Evolutionary conservation across 2,888 invertebrate species (phyloP).

Genomic region (Dolichomitus sp.): DNA sequence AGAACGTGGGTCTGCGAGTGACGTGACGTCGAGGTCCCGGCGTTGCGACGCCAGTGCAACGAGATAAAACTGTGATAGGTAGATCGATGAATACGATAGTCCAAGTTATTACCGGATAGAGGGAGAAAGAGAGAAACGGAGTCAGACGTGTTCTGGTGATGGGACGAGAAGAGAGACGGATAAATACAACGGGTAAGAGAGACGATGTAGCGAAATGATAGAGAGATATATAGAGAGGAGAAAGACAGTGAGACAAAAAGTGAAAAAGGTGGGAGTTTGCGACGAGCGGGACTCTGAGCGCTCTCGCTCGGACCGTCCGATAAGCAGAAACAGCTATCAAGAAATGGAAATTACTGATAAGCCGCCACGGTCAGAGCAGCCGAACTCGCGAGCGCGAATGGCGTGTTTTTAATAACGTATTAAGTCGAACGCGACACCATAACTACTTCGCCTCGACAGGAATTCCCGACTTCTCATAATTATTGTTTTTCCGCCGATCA

Average conservation of each 20-base stretch:
- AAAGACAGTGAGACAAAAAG: constrained; percentile 55
- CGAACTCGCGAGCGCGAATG: constrained; percentile 53
- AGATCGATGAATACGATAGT: constrained; percentile 86
- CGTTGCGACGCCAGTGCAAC: constrained; percentile 83
- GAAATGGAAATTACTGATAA: constrained; percentile 88
- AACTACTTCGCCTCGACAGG: constrained; percentile 39
- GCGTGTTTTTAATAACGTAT: constrained; percentile 76
- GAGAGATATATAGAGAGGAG: constrained; percentile 54
- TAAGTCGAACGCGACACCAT: constrained; percentile 67
- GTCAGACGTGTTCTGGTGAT: constrained; percentile 31
- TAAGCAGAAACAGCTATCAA: constrained; percentile 86
- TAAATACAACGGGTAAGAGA: constrained; percentile 38
- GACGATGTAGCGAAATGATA: constrained; percentile 28
- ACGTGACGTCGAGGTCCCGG: constrained; percentile 73
- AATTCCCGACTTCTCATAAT: constrained; percentile 58
- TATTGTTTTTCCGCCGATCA: constrained; percentile 43
- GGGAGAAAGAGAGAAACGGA: constrained; percentile 77
- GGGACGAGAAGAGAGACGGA: constrained; percentile 66
- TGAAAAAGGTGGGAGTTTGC: constrained; percentile 46
- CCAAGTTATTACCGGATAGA: constrained; percentile 86
- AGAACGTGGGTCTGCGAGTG: constrained; percentile 4
- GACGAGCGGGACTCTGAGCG: constrained; percentile 65
- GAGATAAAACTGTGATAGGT: constrained; percentile 85
- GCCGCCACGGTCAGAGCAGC: constrained; percentile 78
- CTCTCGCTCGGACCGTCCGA: constrained; percentile 80